Evolutionary conservation across 1,140 invertebrate species (phyloP).

Genomic region (Ceratitis capitata): DNA sequence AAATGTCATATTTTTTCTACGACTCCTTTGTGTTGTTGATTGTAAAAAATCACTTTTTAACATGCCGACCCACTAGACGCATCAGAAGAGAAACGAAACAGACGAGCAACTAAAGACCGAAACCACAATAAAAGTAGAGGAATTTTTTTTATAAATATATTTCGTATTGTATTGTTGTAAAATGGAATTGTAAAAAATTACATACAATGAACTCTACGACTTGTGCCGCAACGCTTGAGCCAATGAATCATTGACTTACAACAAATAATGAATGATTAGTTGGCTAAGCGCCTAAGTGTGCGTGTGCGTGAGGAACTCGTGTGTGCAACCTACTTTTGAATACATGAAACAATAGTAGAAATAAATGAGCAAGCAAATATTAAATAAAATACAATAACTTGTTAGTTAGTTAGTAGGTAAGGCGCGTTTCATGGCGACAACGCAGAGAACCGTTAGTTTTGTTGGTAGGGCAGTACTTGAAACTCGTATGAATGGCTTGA

Average conservation of each 20-base stretch:
- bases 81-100: neutral
- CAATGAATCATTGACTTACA: neutral
- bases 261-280: neutral
- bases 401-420: neutral
- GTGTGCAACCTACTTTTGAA: neutral
- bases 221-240: neutral
- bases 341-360: neutral
- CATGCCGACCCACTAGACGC: neutral
- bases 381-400: neutral
- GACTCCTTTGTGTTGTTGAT: neutral
- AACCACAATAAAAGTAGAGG: neutral
- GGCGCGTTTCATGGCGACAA: neutral
- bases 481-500: neutral
- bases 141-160: neutral
- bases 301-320: neutral
- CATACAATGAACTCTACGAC: neutral
- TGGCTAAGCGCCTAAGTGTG: neutral
- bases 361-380: neutral
- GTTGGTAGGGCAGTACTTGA: neutral
- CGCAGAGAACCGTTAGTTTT: neutral
- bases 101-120: neutral
- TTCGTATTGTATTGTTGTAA: neutral
- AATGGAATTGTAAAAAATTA: neutral
- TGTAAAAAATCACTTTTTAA: conserved; percentile 24
- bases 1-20: neutral